Percentiles rank a stretch among this genome's conserved stretches.
Evolutionary conservation across 2,797 vertebrate species (phyloP).

Genomic region (Platyrinchus mystaceus): DNA sequence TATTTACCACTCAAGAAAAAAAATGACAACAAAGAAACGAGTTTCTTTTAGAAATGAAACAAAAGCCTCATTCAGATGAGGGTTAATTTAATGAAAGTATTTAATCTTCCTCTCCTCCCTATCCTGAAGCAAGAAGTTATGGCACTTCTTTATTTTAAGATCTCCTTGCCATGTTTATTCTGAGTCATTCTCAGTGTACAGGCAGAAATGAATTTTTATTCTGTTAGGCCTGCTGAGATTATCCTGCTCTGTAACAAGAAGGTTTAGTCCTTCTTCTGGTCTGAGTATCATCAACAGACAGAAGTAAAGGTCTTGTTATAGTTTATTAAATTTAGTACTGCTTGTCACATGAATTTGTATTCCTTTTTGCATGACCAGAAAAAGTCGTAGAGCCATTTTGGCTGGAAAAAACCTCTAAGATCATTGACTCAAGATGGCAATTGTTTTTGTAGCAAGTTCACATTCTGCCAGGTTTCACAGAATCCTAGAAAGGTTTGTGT

Average conservation of each 20-base stretch:
- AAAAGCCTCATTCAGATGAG: conserved; percentile 22
- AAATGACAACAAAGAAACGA: not conserved
- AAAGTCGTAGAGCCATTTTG: not conserved
- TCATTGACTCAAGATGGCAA: not conserved
- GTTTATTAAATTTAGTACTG: not conserved
- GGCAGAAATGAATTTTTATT: conserved; percentile 38
- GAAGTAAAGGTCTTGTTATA: not conserved
- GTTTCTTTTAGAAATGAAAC: conserved; percentile 41
- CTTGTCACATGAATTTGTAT: not conserved
- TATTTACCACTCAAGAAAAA: conserved; percentile 17
- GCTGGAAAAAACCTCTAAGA: not conserved
- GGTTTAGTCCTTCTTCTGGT: not conserved
- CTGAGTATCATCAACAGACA: not conserved
- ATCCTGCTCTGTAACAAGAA: not conserved
- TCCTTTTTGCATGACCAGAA: not conserved
- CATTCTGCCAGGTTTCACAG: not conserved
- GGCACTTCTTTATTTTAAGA: conserved; percentile 37
- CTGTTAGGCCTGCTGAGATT: not conserved
- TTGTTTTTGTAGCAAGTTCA: not conserved
- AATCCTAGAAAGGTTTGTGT: not conserved
- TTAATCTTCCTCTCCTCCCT: conserved; percentile 50
- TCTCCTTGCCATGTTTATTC: conserved; percentile 40
- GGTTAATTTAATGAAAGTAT: conserved; percentile 62
- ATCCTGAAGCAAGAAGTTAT: conserved; percentile 8
- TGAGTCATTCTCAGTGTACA: conserved; percentile 30